Evolutionary conservation across 1,140 invertebrate genomes (phyloP), one percentile per base, ranked within the genome.

Genomic region (Zaprionus nigranus): DNA sequence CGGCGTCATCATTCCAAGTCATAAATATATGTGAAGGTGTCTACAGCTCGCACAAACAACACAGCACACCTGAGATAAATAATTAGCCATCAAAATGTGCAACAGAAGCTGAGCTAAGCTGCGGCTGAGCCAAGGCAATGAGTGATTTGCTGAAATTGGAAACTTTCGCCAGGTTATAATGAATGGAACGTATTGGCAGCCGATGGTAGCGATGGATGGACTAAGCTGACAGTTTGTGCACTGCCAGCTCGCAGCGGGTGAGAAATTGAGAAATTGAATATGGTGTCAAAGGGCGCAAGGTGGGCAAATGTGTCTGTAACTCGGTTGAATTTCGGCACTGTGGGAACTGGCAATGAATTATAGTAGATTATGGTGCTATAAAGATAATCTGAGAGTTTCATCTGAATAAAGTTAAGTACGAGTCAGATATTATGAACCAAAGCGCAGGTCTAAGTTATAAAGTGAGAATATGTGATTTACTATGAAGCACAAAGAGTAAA

Each of bases 81-180:
- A 75, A 75, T 71, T 75, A 75, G 12, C 66, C 57, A 73, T 54
- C 71, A 61, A 75, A 75, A 71, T 64, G 73, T 75, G 73, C 73
- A 75, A 64, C 73, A 75, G 73, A 71, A 75, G 73, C 60, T 71
- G 73, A 17, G 38, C 38, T 40, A 71, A 75, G 73, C 60, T 53
- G 15, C 2, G 5, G 24, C 24, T 56, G 53, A 24, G 15, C 22
- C 53, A 13, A 12, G 12, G 67, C 49, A 15, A 20, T 49, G 46
- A 68, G 56, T 75, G 72, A 75, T 51, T 75, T 72, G 67, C 74
- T 53, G 57, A 71, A 71, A 76, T 61, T 76, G 46, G 11, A 76
- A 76, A 76, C 68, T 76, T 76, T 76, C 69, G 74, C 74, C 61
- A 65, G 46, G 26, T 24, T 49, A 75, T 71, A 75, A 75, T 46